phyloP scores from a whole-genome alignment of 2,113 vertebrate species.

The Spheniscus mendiculus region DNA sequence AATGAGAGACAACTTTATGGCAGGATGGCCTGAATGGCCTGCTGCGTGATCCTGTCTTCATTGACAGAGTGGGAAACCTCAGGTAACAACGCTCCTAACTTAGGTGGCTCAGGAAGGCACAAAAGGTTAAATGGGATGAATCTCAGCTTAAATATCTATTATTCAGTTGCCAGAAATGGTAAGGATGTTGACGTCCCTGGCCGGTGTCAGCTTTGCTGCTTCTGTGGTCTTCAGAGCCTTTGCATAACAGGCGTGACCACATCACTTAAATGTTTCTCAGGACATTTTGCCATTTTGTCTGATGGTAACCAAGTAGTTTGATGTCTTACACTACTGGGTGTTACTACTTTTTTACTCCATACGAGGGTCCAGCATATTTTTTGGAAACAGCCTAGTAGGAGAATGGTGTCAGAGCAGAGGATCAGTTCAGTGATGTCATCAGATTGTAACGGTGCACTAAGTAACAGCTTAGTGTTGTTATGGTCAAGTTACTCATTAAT shows the following conservation, averaged over 20 bases:
- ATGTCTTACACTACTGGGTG: not conserved
- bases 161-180: not conserved
- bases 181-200: not conserved
- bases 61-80: not conserved
- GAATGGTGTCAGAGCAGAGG: not conserved
- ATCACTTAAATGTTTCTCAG: not conserved
- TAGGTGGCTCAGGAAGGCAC: not conserved
- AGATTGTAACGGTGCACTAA: not conserved
- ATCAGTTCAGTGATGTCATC: not conserved
- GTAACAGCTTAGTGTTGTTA: not conserved
- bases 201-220: not conserved
- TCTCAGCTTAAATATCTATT: not conserved
- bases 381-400: not conserved
- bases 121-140: not conserved
- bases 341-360: not conserved
- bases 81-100: not conserved
- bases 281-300: not conserved
- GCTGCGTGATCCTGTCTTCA: not conserved
- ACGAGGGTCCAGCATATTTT: accelerated
- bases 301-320: not conserved
- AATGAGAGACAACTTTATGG: no score
- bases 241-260: accelerated
- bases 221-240: not conserved
- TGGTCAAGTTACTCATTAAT: not conserved
- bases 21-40: not conserved